Conservation (phyloP, 2,113 vertebrate genomes). For the Alexandromys fortis region DNA sequence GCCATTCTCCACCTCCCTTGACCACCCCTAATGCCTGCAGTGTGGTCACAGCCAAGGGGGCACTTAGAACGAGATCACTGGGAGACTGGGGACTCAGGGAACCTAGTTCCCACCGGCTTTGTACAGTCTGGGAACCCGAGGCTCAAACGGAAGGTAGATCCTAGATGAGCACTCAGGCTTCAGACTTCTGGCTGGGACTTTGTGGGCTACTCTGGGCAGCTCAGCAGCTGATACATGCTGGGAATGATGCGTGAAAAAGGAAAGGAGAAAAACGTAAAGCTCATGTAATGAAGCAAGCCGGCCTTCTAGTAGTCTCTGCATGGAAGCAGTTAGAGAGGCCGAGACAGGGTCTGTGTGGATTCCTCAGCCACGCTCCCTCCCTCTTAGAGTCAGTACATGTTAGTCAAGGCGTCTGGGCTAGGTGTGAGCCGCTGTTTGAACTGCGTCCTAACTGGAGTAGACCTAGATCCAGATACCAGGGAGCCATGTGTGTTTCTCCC, state of each 20-base stretch:
- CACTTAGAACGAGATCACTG: background rate
- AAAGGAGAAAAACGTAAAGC: background rate
- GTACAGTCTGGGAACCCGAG: background rate
- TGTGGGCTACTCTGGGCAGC: background rate
- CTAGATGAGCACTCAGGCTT: background rate
- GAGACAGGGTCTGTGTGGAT: background rate
- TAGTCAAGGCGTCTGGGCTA: background rate
- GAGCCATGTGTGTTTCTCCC: background rate
- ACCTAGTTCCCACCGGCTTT: background rate
- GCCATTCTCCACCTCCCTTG: rapidly evolving
- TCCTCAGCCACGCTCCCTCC: background rate
- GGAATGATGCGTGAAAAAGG: too few relatives aligned
- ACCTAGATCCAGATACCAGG: background rate
- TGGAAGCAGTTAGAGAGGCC: background rate
- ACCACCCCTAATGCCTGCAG: too few relatives aligned
- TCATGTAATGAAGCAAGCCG: background rate
- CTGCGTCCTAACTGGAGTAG: background rate
- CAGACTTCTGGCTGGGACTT: background rate
- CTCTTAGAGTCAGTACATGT: background rate
- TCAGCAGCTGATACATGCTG: background rate
- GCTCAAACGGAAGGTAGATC: background rate
- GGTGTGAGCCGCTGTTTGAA: background rate
- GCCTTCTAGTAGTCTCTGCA: background rate
- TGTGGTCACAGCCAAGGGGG: background rate
- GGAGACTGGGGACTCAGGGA: background rate